These are phyloP conservation scores for Turritopsis dohrnii DNA, from an alignment of 30 jellyfish, hydroid and myxozoan genomes.

Conservation along the genomic window DNA sequence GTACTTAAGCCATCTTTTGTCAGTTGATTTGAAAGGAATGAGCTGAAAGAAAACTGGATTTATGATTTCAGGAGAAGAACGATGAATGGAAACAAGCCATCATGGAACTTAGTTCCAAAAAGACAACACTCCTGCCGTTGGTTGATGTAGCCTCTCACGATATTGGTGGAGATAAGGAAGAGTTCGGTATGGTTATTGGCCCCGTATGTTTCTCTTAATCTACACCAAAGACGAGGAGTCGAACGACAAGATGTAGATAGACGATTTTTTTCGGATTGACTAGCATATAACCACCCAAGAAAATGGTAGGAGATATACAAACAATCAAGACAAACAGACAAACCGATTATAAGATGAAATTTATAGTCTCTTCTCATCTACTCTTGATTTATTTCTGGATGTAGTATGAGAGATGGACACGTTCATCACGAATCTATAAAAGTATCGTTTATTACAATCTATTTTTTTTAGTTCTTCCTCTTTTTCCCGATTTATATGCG, in stretches of 20 bases:
- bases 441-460: neutral
- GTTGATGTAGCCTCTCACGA: constrained; percentile 74
- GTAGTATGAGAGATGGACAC: neutral
- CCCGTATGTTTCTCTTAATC: constrained; percentile 80
- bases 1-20: no score
- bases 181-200: constrained; percentile 76
- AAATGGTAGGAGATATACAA: neutral
- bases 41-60: no score
- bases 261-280: neutral
- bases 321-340: neutral
- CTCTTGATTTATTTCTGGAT: neutral
- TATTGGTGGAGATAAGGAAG: constrained; percentile 59
- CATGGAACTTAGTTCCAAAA: constrained; percentile 53
- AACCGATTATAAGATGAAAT: neutral
- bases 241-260: neutral
- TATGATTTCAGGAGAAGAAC: constrained; percentile 40
- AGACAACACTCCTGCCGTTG: constrained; percentile 53
- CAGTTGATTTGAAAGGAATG: neutral
- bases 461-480: neutral
- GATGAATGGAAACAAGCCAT: constrained; percentile 74
- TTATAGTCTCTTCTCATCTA: neutral
- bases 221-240: neutral
- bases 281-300: neutral
- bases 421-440: neutral
- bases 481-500: neutral